Evolutionary conservation across 1,140 invertebrate species (phyloP), one percentile per base, ranked within the genome.

Genomic region (Atta texana): DNA sequence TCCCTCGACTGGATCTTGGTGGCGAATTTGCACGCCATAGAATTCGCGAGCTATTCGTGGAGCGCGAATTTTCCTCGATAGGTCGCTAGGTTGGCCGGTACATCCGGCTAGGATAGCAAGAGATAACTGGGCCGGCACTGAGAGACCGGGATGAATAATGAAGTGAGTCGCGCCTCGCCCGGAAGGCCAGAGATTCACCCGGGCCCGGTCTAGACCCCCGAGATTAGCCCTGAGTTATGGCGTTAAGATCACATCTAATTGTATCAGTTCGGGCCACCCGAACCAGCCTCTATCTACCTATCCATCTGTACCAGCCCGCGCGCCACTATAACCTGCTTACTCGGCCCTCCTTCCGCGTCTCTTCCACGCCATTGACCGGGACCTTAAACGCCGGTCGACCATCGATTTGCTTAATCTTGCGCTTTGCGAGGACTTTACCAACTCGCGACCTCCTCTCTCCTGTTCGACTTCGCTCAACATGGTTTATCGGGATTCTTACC

Each of bases 161-260:
- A 95, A 95, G 94, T 93, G 93, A 95, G 85, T 94, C 92, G 93
- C 93, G 91, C 92, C 89, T 93, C 93, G 89, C 88, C 92, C 92
- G 93, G 94, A 94, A 94, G 93, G 92, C 91, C 80, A 84, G 87
- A 87, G 89, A 87, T 92, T 90, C 87, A 89, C 89, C 87, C 86
- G 85, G 88, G 91, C 89, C 87, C 86, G 89, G 84, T 84, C 91
- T 86, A 91, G 89, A 94, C 91, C 87, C 89, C 66, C 66, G 91
- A 95, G 94, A 95, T 95, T 95, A 95, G 93, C 92, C 91, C 87
- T 95, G 94, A 95, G 92, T 95, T 95, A 95, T 95, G 93, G 93
- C 91, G 92, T 94, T 93, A 93, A 95, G 94, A 95, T 95, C 94
- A 93, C 92, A 95, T 95, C 94, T 95, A 95, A 95, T 95, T 95